A percentile compares a stretch with the other conserved stretches of the same genome.
These are phyloP conservation scores for Betta splendens DNA, from an alignment of 2,797 vertebrate species.

Conservation along the genomic window DNA sequence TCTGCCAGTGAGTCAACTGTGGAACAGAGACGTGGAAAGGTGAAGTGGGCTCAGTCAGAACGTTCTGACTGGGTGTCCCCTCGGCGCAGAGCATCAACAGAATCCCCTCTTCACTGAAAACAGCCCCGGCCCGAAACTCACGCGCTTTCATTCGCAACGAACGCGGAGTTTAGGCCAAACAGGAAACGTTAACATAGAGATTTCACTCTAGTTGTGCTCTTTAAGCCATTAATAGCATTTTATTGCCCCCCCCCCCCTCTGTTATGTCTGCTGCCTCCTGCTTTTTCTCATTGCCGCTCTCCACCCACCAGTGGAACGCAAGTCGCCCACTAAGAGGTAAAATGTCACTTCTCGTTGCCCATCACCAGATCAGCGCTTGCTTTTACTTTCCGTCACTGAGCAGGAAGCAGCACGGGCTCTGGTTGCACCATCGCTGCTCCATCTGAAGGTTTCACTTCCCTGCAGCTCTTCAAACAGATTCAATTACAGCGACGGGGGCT, in stretches of 20 bases:
- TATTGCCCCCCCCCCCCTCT: not conserved
- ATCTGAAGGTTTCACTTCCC: slow-evolving; percentile 43
- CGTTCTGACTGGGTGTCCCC: slow-evolving; percentile 67
- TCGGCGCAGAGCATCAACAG: slow-evolving; percentile 62
- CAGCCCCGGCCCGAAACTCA: slow-evolving; percentile 20
- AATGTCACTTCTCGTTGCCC: slow-evolving; percentile 55
- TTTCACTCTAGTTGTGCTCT: not conserved
- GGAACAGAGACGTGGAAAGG: slow-evolving; percentile 68
- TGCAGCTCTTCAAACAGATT: slow-evolving; percentile 19
- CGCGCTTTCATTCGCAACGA: slow-evolving; percentile 29
- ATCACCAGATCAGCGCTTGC: slow-evolving; percentile 38
- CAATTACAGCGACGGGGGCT: slow-evolving; percentile 5
- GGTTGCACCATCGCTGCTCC: slow-evolving; percentile 28
- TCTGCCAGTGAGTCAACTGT: slow-evolving; percentile 65
- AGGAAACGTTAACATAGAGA: too few relatives aligned
- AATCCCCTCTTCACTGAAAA: slow-evolving; percentile 65
- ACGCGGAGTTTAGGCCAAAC: slow-evolving; percentile 5
- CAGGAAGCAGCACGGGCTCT: slow-evolving; percentile 56
- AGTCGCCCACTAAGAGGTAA: slow-evolving; percentile 45
- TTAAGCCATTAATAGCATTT: not conserved
- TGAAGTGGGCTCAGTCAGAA: slow-evolving; percentile 64
- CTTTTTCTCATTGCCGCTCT: slow-evolving; percentile 16
- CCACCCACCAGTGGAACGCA: slow-evolving; percentile 63
- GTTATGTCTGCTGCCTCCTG: not conserved
- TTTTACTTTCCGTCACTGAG: slow-evolving; percentile 60